Evolutionary conservation across 2,888 invertebrate genomes (phyloP), one percentile per base, ranked within the genome.

Genomic region (Atrina japonica): DNA sequence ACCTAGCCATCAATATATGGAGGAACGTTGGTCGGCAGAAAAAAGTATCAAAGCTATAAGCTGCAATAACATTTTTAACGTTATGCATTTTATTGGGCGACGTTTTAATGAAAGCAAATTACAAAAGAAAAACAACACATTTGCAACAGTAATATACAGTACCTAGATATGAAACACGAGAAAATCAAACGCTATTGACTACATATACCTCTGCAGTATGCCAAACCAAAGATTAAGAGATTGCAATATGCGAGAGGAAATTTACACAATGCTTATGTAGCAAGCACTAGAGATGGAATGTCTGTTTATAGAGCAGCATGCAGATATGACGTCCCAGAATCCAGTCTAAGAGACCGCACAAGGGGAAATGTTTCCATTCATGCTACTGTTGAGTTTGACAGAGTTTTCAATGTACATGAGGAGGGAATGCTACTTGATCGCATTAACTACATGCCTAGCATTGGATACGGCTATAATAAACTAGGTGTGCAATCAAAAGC

Each of bases 401-500:
- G 49, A 1, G 1, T 69, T 5, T 69, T 69, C 27, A 29, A 56
- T 6, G 3, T 0, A 23, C 35, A 30, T 18, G 71, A 75, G 35
- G 69, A 69, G 55, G 7, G 55, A 16, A 3, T 41, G 23, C 14
- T 72, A 5, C 66, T 56, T 14, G 18, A 72, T 23, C 73, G 70
- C 49, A n/a, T 73, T 2, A 53, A 18, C 6, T 65, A 72, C 40
- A 68, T 76, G 70, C 61, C 66, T 16, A 56, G 58, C n/a, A 73
- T 63, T 21, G 73, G 73, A 0, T 73, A 73, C 55, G 61, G 66
- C 0, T 76, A 73, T 30, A 56, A 21, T 7, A 73, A 67, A 30
- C 23, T 43, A 27, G 47, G 43, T 6, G 56, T 70, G 0, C 65
- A 70, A 59, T 66, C 45, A 23, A 61, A 73, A 30, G 68, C 66